Base-by-base conservation (phyloP, 2,797 vertebrate genomes). In the Periparus ater region DNA sequence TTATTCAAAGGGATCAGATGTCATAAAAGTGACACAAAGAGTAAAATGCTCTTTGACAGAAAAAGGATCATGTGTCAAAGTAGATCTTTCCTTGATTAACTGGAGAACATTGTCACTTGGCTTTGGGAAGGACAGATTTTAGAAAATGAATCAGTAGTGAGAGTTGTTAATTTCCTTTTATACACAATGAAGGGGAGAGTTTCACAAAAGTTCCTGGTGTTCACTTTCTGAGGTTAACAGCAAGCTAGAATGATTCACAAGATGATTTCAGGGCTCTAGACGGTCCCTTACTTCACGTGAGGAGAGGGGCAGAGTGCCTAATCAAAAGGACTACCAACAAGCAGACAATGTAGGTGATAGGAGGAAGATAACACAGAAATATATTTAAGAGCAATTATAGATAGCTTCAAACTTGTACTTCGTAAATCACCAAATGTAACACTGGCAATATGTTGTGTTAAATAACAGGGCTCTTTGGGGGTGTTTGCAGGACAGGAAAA, bases 21-120 rank as follows among this genome's bases (percentile, higher is more conserved):
- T 81, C 13, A 4, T 62, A 77, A 88, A 86, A 77, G 45, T 1
- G 0, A 91, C 61, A 80, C 1, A 21, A 85, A 74, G 29, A 79
- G 26, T 45, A 88, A 92, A 92, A 76, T 45, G 20, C n/a, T 58
- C 70, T 95, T 90, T 81, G 84, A 81, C 58, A 87, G 65, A n/a
- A 89, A 67, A 76, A 89, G 45, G 61, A 89, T 54, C 14, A 0
- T 38, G 45, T 88, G 85, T 83, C 54, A 45, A 88, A 92, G 63
- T 23, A 85, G 51, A 73, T 86, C 36, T 45, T 57, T 38, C 38
- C 68, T 87, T 57, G 72, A 91, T 85, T 74, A 85, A 85, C 23
- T 7, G 2, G 32, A 78, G 38, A 91, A 65, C 36, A 32, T 32
- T 54, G n/a, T 14, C 42, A 61, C 58, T 80, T 61, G 47, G 36